A percentile compares a stretch with the other conserved stretches of the same genome.
phyloP scores from a whole-genome alignment of 2,888 invertebrate genomes.

The Troides aeacus region DNA sequence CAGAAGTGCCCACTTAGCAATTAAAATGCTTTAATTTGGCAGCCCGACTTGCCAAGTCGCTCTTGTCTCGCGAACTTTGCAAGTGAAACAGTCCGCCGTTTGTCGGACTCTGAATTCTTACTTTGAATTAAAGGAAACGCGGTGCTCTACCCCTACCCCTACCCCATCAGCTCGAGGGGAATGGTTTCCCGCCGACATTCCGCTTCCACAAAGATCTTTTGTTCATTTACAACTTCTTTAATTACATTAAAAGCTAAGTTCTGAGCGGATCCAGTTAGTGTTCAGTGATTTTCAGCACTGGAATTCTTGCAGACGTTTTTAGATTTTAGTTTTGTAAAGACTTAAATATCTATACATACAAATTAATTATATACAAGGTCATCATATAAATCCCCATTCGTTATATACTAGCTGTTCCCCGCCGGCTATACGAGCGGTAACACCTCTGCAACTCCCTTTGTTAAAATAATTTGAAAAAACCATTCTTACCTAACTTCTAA shows the following conservation, averaged over 20 bases:
- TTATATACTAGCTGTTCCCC: too few species aligned
- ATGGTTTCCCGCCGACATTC: slow-evolving; percentile 14
- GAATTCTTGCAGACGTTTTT: too few species aligned
- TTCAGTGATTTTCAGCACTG: neutral
- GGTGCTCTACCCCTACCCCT: slow-evolving; percentile 23
- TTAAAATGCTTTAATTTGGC: slow-evolving; percentile 38
- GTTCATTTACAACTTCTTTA: slow-evolving; percentile 16
- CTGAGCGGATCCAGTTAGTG: neutral
- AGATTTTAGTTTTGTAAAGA: too few species aligned
- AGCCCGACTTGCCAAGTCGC: slow-evolving; percentile 35
- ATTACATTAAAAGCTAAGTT: slow-evolving; percentile 7
- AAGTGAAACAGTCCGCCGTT: slow-evolving; percentile 34
- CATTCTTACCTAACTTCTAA: too few species aligned
- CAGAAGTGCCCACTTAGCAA: slow-evolving; percentile 30
- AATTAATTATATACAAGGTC: too few species aligned
- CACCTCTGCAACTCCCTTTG: too few species aligned
- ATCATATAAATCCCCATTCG: too few species aligned
- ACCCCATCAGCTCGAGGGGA: slow-evolving; percentile 4
- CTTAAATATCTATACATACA: too few species aligned
- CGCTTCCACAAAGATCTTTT: slow-evolving; percentile 13
- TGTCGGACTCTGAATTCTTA: slow-evolving; percentile 45
- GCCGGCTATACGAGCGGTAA: too few species aligned
- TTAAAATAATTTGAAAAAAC: too few species aligned
- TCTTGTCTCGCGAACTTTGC: slow-evolving; percentile 35
- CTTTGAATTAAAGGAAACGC: slow-evolving; percentile 40